A percentile compares a stretch with the other conserved stretches of the same genome.
Conservation (phyloP, 2,888 invertebrate species). For the Trypoxylon attenuatum region DNA sequence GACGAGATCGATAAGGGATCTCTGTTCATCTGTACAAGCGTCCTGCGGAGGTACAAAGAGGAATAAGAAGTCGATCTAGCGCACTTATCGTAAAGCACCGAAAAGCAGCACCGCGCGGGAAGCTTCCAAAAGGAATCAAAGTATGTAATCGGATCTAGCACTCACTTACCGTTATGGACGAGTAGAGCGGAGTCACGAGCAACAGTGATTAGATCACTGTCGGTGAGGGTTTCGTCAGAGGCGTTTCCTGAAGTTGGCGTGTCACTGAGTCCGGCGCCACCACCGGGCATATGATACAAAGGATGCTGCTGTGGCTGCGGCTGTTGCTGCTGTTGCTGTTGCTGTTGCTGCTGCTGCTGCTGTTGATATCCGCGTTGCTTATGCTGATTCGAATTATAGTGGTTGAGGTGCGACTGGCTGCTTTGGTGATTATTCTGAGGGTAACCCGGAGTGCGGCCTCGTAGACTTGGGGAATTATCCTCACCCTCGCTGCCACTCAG, state of each 20-base stretch:
- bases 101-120: neutral
- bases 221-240: slow-evolving; percentile 89
- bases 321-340: slow-evolving; percentile 69
- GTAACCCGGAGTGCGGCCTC: slow-evolving; percentile 76
- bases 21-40: too few relatives aligned
- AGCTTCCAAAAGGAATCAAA: neutral
- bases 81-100: neutral
- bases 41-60: too few relatives aligned
- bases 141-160: neutral
- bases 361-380: slow-evolving; percentile 70
- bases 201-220: slow-evolving; percentile 85
- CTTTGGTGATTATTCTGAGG: slow-evolving; percentile 70
- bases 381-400: slow-evolving; percentile 68
- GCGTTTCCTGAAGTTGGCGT: slow-evolving; percentile 90
- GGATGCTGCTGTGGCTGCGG: slow-evolving; percentile 74
- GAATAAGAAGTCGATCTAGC: too few relatives aligned
- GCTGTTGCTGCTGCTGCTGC: slow-evolving; percentile 74
- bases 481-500: slow-evolving; percentile 86
- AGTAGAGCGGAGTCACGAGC: slow-evolving; percentile 88
- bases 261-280: slow-evolving; percentile 81
- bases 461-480: slow-evolving; percentile 74
- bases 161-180: slow-evolving; percentile 86
- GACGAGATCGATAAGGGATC: too few relatives aligned
- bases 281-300: slow-evolving; percentile 73
- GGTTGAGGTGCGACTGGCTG: slow-evolving; percentile 72